These are phyloP conservation scores for Apistogramma diplotaenia DNA, from an alignment of 2,113 vertebrate species.

Conservation along the genomic window DNA sequence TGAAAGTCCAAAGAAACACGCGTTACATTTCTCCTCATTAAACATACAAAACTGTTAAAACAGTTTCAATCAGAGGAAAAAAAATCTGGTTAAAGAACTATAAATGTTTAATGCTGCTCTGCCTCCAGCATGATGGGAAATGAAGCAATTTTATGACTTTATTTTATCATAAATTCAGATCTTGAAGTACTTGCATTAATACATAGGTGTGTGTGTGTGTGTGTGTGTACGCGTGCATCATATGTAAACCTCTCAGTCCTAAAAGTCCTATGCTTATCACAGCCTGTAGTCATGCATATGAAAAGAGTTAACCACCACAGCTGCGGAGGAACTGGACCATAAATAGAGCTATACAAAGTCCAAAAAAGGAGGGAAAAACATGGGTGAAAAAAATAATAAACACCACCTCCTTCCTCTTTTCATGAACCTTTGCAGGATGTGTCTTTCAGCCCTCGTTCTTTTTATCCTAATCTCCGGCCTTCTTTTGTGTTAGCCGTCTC, in stretches of 20 bases:
- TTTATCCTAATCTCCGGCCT: slow-evolving; percentile 66
- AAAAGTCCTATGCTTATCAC: not conserved
- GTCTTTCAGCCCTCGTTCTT: slow-evolving; percentile 69
- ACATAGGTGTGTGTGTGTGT: not conserved
- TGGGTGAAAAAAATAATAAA: slow-evolving; percentile 56
- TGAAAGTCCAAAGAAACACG: not conserved
- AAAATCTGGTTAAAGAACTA: not conserved
- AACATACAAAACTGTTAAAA: not conserved
- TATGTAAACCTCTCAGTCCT: slow-evolving; percentile 8
- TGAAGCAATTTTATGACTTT: not conserved
- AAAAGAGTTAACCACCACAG: slow-evolving; percentile 36
- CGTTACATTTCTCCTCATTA: not conserved
- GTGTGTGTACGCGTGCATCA: not conserved
- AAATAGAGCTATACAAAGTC: slow-evolving; percentile 34
- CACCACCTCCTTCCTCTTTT: slow-evolving; percentile 63
- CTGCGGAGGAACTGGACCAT: slow-evolving; percentile 58
- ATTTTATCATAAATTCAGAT: slow-evolving; percentile 17
- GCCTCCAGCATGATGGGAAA: not conserved
- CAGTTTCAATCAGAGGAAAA: not conserved
- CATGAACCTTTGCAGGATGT: slow-evolving; percentile 59
- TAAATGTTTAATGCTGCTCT: not conserved
- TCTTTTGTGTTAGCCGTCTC: slow-evolving; percentile 63
- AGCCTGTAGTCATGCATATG: slow-evolving; percentile 15
- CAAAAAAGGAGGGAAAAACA: slow-evolving; percentile 44
- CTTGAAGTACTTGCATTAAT: not conserved